phyloP scores from a whole-genome alignment of 2,888 invertebrate genomes.

The Drosophila kuntzei region DNA sequence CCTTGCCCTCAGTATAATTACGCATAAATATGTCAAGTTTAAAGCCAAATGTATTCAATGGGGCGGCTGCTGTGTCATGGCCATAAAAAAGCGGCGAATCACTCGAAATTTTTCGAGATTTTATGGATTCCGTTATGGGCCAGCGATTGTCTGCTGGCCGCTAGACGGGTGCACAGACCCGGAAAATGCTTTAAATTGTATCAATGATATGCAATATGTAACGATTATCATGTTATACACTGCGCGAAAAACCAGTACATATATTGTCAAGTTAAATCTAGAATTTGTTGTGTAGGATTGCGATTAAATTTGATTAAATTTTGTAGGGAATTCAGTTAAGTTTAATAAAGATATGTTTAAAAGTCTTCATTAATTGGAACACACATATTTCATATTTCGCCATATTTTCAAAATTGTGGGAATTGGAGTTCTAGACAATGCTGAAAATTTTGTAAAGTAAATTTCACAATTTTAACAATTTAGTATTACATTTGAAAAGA shows the following conservation, averaged over 20 bases:
- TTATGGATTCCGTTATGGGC: constrained; percentile 34
- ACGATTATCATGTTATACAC: constrained; percentile 12
- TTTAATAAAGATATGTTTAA: too few species aligned
- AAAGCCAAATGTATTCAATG: constrained; percentile 36
- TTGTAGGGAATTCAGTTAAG: too few species aligned
- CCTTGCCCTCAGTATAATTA: constrained; percentile 54
- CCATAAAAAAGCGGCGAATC: constrained; percentile 29
- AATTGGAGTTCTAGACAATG: too few species aligned
- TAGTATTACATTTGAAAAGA: too few species aligned
- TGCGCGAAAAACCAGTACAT: constrained; percentile 1
- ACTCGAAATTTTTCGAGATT: constrained; percentile 21
- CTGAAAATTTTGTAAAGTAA: too few species aligned
- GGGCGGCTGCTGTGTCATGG: constrained; percentile 30
- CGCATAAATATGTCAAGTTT: constrained; percentile 72
- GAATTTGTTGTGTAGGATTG: too few species aligned
- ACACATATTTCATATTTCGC: too few species aligned
- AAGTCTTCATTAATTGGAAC: too few species aligned
- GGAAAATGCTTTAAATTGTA: constrained; percentile 14
- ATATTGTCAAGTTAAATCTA: background rate
- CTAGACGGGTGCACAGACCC: constrained; percentile 18
- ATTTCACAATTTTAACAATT: too few species aligned
- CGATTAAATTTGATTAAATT: too few species aligned
- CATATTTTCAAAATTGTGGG: too few species aligned
- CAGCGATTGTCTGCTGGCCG: constrained; percentile 20
- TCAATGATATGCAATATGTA: constrained; percentile 15